Base-by-base conservation (phyloP, 2,113 vertebrate genomes). In the Nothoprocta pentlandii region DNA sequence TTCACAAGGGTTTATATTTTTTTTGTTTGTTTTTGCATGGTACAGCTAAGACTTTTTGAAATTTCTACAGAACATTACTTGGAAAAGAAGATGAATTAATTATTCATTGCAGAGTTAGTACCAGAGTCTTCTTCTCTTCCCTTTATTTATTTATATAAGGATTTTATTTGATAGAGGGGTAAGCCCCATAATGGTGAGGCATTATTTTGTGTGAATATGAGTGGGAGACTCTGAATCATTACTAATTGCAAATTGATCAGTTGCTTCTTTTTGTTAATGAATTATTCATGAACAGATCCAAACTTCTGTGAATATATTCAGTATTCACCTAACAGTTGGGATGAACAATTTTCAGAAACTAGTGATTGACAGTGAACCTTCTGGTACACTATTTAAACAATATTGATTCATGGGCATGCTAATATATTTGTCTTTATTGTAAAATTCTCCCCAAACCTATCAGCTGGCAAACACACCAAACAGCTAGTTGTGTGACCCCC, bases 251-350 rank as follows among this genome's bases (percentile, higher is more conserved):
- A 95, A 95, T 97, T 94, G 93, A 96, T 96, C 90, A 4, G 76
- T 64, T 80, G 79, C 20, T 12, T 77, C 51, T 75, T 81, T 80
- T 54, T 54, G 67, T 53, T 90, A 44, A 96, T 94, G 92, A 96
- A 96, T 97, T 96, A 97, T 95, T 97, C 95, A 97, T 97, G 87
- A 96, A 95, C 94, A 96, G 95, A 95, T 95, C 92, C 92, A 95
- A 95, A 96, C 92, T 95, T 97, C 93, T 97, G 96, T 89, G 96
- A 93, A 95, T 94, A 90, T 90, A 95, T 92, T 96, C 92, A 92
- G 90, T 49, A 97, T 97, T 97, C 94, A 97, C 94, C 95, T 97
- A 96, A 95, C 95, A 96, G 94, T 95, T 96, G 95, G 95, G 96
- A 95, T 94, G 95, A 95, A 96, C 95, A 97, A 97, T 94, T 97